Base-by-base conservation (phyloP, 2,113 vertebrate genomes). In the Thunnus thynnus region DNA sequence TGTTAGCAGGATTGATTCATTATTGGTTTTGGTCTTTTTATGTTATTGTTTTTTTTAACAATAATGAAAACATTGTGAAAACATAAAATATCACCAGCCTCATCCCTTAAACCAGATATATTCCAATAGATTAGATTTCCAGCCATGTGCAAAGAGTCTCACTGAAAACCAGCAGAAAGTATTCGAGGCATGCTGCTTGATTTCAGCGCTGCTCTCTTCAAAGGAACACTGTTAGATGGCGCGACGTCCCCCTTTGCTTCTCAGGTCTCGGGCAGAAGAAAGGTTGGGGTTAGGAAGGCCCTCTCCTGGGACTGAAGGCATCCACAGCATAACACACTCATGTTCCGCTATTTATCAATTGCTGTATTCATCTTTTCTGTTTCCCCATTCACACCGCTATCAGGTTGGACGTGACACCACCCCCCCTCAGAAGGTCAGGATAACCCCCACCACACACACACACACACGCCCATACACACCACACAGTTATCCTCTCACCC, bases 231-330 rank as follows among this genome's bases (percentile, higher is more conserved):
- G 71, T 91, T 84, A 86, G 92, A 82, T 88, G 90, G 92, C 66
- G 88, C 76, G 78, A 85, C 85, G 48, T 83, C 84, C 74, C 78
- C 91, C 83, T 87, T 88, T 78, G 78, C 88, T 86, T 88, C 90
- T 93, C 87, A 68, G 85, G 93, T 94, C 94, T 93, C 87, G 2
- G 27, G 32, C 62, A 66, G 89, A 87, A 88, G 90, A 86, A 86
- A 86, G 90, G 89, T 74, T 55, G 72, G 82, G 89, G 92, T 87
- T 90, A 87, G 87, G 89, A 92, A 91, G 90, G 67, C 79, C 86
- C 93, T 93, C 94, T 93, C 94, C 86, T 90, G 95, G 93, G 95
- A 95, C 92, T 82, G 75, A 93, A 95, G 94, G 94, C 94, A 94
- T 95, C 93, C 92, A 78, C 86, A 76, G 79, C 91, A 88, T 86